Conservation (phyloP, 64 coral and sea anemone genomes). For the Porites lutea region DNA sequence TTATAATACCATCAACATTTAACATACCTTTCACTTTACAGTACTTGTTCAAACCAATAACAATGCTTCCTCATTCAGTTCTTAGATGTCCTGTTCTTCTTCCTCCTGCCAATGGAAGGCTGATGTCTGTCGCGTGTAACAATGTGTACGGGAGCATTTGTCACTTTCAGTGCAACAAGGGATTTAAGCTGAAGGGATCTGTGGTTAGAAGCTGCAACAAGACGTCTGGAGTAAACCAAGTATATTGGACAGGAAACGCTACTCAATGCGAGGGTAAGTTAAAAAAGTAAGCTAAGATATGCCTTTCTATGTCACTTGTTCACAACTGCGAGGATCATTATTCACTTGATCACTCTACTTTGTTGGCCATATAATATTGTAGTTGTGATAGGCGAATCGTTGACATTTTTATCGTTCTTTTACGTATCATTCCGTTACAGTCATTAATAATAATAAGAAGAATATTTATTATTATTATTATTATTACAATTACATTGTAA, state of each 20-base stretch:
- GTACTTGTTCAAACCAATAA: not conserved
- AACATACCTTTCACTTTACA: too few species aligned
- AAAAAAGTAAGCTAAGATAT: not conserved
- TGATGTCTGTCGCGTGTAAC: slow-evolving; percentile 18
- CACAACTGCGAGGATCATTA: too few species aligned
- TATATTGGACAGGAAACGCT: slow-evolving; percentile 14
- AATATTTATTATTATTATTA: too few species aligned
- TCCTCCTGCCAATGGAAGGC: slow-evolving; percentile 38
- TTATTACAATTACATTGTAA: too few species aligned
- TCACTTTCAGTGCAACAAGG: slow-evolving; percentile 34
- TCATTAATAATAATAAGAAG: too few species aligned
- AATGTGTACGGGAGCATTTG: slow-evolving; percentile 45
- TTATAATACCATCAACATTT: too few species aligned
- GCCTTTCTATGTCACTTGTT: too few species aligned
- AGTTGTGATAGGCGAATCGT: too few species aligned
- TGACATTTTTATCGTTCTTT: too few species aligned
- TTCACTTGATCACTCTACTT: too few species aligned
- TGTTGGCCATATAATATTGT: too few species aligned
- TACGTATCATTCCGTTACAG: too few species aligned
- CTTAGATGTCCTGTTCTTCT: slow-evolving; percentile 28
- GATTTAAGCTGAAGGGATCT: slow-evolving; percentile 44
- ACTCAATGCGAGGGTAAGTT: slow-evolving; percentile 11
- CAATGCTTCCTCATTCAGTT: slow-evolving; percentile 14
- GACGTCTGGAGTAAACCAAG: slow-evolving; percentile 3
- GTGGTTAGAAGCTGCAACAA: slow-evolving; percentile 32